These are phyloP conservation scores for Tetragonula clypearis DNA, from an alignment of 1,140 invertebrate genomes.

Conservation along the genomic window DNA sequence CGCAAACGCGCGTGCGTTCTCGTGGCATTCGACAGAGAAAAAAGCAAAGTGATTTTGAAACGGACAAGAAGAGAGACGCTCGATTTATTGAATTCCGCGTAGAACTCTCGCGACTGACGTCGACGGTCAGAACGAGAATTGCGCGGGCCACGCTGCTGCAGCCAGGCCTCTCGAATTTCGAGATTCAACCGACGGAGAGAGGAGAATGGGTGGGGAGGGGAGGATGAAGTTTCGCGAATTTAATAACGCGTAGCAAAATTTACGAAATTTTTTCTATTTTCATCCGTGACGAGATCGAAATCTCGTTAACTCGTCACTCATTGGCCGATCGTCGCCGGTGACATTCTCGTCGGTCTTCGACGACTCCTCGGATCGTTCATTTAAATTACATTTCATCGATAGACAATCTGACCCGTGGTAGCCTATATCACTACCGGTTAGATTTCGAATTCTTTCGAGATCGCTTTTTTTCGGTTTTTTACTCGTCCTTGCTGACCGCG, in stretches of 20 bases:
- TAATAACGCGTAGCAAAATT: background rate
- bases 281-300: slow-evolving; percentile 62
- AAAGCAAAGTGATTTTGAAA: slow-evolving; percentile 5
- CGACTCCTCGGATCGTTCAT: slow-evolving; percentile 29
- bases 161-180: slow-evolving; percentile 22
- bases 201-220: background rate
- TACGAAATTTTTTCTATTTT: slow-evolving; percentile 38
- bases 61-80: background rate
- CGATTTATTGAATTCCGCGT: slow-evolving; percentile 49
- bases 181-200: slow-evolving; percentile 19
- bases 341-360: slow-evolving; percentile 59
- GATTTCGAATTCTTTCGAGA: background rate
- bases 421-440: background rate
- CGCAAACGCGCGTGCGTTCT: background rate
- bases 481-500: background rate
- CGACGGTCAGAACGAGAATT: slow-evolving; percentile 11
- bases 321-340: slow-evolving; percentile 63
- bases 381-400: slow-evolving; percentile 67
- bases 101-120: background rate
- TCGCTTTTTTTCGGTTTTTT: background rate
- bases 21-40: no score
- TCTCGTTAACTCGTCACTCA: slow-evolving; percentile 73
- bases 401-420: slow-evolving; percentile 18
- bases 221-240: slow-evolving; percentile 38
- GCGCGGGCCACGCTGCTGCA: background rate